phyloP scores from a whole-genome alignment of 2,888 invertebrate genomes.

The Phortica magna region DNA sequence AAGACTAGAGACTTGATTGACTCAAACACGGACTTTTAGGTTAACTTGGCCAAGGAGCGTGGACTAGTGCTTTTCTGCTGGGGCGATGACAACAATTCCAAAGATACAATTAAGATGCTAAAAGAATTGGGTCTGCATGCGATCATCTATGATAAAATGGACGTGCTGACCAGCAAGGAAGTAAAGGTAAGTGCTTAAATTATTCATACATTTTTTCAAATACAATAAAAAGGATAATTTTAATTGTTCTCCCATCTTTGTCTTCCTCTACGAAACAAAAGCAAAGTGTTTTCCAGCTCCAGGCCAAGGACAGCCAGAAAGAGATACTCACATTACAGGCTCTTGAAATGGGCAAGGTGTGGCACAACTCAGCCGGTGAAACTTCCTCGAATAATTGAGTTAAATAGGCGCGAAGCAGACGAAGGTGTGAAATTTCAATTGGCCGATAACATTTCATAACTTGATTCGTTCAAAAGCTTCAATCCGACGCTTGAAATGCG shows the following conservation, averaged over 20 bases:
- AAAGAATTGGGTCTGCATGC: slow-evolving; percentile 95
- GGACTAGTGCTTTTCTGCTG: slow-evolving; percentile 96
- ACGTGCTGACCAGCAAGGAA: slow-evolving; percentile 78
- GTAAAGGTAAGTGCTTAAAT: slow-evolving; percentile 66
- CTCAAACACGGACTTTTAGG: slow-evolving; percentile 78
- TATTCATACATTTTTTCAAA: not conserved
- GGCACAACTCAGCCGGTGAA: slow-evolving; percentile 49
- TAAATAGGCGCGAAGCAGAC: not conserved
- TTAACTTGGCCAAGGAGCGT: slow-evolving; percentile 87
- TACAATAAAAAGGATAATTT: slow-evolving; percentile 3
- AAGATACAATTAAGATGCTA: slow-evolving; percentile 89
- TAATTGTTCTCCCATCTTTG: not conserved
- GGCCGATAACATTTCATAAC: not conserved
- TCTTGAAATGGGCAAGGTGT: slow-evolving; percentile 71
- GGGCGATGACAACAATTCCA: slow-evolving; percentile 97
- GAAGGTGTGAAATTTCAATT: not conserved
- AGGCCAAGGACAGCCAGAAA: slow-evolving; percentile 86
- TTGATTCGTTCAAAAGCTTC: not conserved
- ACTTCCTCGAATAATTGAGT: not conserved
- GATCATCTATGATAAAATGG: slow-evolving; percentile 97
- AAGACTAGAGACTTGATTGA: slow-evolving; percentile 35
- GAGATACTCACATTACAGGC: slow-evolving; percentile 76
- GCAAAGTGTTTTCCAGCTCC: slow-evolving; percentile 90
- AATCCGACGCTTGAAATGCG: too few species aligned
- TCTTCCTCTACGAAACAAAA: slow-evolving; percentile 56